Evolutionary conservation across 1,140 invertebrate genomes (phyloP).

Genomic region (Hestina assimilis): DNA sequence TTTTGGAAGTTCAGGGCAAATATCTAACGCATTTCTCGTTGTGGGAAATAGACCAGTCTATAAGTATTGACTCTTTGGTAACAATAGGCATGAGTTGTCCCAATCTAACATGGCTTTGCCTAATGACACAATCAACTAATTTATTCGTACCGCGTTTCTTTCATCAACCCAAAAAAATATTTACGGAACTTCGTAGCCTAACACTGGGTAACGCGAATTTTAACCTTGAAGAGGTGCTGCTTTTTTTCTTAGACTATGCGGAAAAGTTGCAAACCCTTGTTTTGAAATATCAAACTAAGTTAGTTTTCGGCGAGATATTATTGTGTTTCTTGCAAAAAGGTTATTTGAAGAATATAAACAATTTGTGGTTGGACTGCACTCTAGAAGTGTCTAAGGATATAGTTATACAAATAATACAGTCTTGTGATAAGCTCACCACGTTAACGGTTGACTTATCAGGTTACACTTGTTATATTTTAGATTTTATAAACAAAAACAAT

Average conservation of each 20-base stretch:
- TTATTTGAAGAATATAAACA: slow-evolving; percentile 54
- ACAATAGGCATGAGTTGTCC: slow-evolving; percentile 63
- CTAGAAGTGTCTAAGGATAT: slow-evolving; percentile 64
- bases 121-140: slow-evolving; percentile 66
- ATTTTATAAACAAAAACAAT: slow-evolving; percentile 67
- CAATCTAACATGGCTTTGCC: slow-evolving; percentile 53
- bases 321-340: slow-evolving; percentile 55
- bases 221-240: slow-evolving; percentile 56
- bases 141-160: slow-evolving; percentile 60
- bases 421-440: slow-evolving; percentile 54
- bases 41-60: slow-evolving; percentile 66
- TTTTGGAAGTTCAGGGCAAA: slow-evolving; percentile 58
- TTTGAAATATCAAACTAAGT: slow-evolving; percentile 67
- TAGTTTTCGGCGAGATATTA: slow-evolving; percentile 56
- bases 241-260: slow-evolving; percentile 63
- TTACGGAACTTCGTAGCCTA: slow-evolving; percentile 53
- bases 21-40: slow-evolving; percentile 72
- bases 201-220: slow-evolving; percentile 70
- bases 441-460: slow-evolving; percentile 61
- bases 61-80: slow-evolving; percentile 61
- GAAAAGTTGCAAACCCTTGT: slow-evolving; percentile 56
- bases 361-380: slow-evolving; percentile 72
- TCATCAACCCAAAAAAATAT: slow-evolving; percentile 51
- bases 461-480: slow-evolving; percentile 51
- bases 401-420: slow-evolving; percentile 58